Conservation (phyloP, 2,113 vertebrate species). For the Cebus imitator region DNA sequence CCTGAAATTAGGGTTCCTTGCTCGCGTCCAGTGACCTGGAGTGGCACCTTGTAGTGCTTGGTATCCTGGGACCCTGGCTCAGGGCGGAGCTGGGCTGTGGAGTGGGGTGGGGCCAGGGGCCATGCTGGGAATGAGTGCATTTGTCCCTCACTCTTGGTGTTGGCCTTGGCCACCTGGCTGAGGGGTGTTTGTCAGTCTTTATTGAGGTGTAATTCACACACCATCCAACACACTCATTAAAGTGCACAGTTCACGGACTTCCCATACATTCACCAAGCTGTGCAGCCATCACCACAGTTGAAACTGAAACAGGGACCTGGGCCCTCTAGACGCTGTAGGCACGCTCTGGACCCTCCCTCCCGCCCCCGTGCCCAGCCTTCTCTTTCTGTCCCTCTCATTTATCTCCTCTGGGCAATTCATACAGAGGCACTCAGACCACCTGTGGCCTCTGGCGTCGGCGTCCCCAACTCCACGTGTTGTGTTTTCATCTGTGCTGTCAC, state of each 20-base stretch:
- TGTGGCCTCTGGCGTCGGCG: not conserved
- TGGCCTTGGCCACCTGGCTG: too few species aligned
- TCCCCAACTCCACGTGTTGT: accelerated
- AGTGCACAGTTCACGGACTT: not conserved
- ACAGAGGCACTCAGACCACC: accelerated
- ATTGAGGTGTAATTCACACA: not conserved
- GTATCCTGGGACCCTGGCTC: too few species aligned
- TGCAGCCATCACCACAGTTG: accelerated
- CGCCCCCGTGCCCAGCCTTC: not conserved
- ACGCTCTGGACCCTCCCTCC: not conserved
- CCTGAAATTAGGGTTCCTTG: too few species aligned
- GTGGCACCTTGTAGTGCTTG: not conserved
- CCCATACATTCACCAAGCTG: accelerated
- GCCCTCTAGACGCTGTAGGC: not conserved
- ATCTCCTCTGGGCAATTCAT: accelerated
- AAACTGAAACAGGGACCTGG: not conserved
- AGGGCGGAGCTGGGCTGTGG: too few species aligned
- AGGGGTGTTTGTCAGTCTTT: too few species aligned
- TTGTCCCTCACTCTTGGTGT: too few species aligned
- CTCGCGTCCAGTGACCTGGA: too few species aligned
- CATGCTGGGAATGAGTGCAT: too few species aligned
- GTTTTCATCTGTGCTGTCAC: accelerated
- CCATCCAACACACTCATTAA: accelerated
- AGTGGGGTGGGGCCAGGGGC: not conserved
- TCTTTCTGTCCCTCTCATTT: not conserved